Base-by-base conservation (phyloP, 2,888 invertebrate species). In the Caradrina kadenii region DNA sequence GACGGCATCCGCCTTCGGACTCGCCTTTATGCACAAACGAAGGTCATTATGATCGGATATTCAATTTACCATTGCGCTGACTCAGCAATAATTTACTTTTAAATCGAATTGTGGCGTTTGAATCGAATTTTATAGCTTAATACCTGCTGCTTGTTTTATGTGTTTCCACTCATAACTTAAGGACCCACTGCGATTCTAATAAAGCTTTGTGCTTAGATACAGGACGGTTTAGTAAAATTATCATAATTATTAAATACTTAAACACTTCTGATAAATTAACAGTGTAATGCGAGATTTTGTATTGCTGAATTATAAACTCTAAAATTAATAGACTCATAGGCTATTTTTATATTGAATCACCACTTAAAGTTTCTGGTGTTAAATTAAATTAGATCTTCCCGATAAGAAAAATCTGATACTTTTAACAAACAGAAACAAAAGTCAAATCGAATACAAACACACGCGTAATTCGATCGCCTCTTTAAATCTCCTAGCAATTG, bases 1-100 rank as follows among this genome's bases (percentile, higher is more conserved):
- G 85, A 86, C 88, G 89, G 86, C 89, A 87, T 87, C 87, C 87
- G 88, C 84, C 81, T 87, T 87, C 86, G 86, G 88, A 89, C 88
- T 85, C 81, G 85, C 86, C 88, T 89, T 91, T 91, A 91, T 91
- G 90, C 92, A 91, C 92, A 93, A 93, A 88, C 92, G 92, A 92
- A 92, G 92, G 91, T 92, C 91, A 93, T 93, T 93, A 92, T 88
- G 85, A 88, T 85, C 88, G 88, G 89, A 91, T 93, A 93, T 93
- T 93, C 92, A 93, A 93, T 94, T 93, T 91, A 92, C 89, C 86
- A 89, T 88, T 87, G 88, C 90, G 87, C 90, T 91, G 92, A 93
- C 89, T 93, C 90, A 89, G 88, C 89, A 90, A 91, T 91, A 92
- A 93, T 91, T 92, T 90, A 90, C 85, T 88, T 91, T 91, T 88